A percentile compares a stretch with the other conserved stretches of the same genome.
These are phyloP conservation scores for Acronicta leporina DNA, from an alignment of 2,888 invertebrate genomes.

Conservation along the genomic window DNA sequence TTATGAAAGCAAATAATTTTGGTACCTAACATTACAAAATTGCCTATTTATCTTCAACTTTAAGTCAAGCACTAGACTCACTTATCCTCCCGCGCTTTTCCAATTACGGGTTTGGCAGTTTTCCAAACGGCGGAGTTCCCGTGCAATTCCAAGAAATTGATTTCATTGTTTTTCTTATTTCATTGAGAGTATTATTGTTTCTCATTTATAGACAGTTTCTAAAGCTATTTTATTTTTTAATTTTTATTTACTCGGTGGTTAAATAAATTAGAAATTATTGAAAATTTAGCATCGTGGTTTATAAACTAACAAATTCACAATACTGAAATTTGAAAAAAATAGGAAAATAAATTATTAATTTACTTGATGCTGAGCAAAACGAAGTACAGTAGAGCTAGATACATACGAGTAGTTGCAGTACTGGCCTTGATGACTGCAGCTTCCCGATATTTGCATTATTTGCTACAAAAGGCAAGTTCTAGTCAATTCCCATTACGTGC, in stretches of 20 bases:
- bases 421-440: no score
- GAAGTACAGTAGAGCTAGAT: no score
- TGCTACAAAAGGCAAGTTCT: background rate
- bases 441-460: background rate
- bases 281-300: no score
- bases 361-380: no score
- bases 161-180: slow-evolving; percentile 37
- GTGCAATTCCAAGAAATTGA: slow-evolving; percentile 44
- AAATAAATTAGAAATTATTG: no score
- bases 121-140: slow-evolving; percentile 39
- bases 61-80: slow-evolving; percentile 44
- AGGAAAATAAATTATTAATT: no score
- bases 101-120: slow-evolving; percentile 53
- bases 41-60: slow-evolving; percentile 43
- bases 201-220: slow-evolving; percentile 12
- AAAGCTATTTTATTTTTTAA: background rate
- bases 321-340: no score
- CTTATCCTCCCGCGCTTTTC: slow-evolving; percentile 50
- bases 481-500: no score
- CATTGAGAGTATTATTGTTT: slow-evolving; percentile 15
- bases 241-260: no score
- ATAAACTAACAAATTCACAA: no score
- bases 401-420: no score
- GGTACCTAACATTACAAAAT: slow-evolving; percentile 23
- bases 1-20: slow-evolving; percentile 33